phyloP scores from a whole-genome alignment of 2,797 vertebrate species.

The Pogonophryne albipinna region DNA sequence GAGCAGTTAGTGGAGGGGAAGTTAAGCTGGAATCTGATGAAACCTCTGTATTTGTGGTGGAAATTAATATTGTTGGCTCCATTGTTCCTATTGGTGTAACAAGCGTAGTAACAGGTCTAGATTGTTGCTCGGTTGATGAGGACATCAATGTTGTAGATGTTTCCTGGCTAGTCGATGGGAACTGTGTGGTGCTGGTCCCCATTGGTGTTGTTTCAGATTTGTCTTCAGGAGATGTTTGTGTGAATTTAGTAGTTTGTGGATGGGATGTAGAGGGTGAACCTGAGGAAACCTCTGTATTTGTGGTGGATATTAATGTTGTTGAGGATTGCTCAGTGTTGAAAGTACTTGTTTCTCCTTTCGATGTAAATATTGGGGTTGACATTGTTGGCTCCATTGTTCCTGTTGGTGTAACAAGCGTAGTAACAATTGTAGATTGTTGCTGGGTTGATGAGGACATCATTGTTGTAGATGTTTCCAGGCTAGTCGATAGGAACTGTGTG shows the following conservation, averaged over 20 bases:
- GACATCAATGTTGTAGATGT: background rate
- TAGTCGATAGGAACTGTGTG: background rate
- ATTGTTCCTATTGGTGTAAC: accelerated
- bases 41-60: too few relatives aligned
- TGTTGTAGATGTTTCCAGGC: background rate
- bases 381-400: background rate
- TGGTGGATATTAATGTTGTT: background rate
- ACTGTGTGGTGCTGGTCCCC: background rate
- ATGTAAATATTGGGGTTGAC: accelerated
- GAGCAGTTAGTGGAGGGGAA: too few relatives aligned
- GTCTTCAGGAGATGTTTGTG: background rate
- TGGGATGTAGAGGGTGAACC: too few relatives aligned
- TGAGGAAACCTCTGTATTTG: too few relatives aligned
- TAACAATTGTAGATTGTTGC: background rate
- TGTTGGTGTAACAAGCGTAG: too few relatives aligned
- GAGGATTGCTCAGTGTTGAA: background rate
- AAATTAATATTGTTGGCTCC: background rate
- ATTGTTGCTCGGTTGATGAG: background rate
- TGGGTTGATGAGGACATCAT: background rate
- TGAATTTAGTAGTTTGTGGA: background rate
- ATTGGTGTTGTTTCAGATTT: background rate
- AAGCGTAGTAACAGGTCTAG: background rate
- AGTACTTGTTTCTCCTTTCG: background rate
- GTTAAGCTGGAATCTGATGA: too few relatives aligned
- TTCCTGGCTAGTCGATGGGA: background rate